Evolutionary conservation across 2,113 vertebrate species (phyloP).

Genomic region (Rattus norvegicus): DNA sequence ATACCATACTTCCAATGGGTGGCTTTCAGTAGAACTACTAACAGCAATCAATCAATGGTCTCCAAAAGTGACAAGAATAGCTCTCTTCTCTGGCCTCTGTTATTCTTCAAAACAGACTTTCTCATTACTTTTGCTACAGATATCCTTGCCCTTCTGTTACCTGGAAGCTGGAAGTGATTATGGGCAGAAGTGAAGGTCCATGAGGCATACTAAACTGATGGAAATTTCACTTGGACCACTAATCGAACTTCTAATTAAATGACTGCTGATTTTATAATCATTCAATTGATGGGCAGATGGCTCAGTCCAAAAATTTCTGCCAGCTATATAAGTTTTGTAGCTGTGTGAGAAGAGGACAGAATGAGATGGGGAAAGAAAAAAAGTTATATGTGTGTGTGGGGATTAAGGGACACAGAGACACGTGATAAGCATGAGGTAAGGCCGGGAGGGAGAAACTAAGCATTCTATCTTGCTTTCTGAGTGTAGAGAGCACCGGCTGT

Average conservation of each 20-base stretch:
- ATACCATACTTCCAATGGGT: background rate
- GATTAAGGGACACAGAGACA: background rate
- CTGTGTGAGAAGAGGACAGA: background rate
- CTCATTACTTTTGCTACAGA: constrained; percentile 47
- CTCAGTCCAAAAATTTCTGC: background rate
- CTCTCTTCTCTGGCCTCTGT: background rate
- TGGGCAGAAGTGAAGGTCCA: background rate
- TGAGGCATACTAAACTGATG: constrained; percentile 24
- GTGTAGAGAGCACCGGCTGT: background rate
- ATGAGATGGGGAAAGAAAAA: no score
- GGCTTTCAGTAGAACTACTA: background rate
- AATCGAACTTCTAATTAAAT: constrained; percentile 73
- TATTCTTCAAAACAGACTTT: background rate
- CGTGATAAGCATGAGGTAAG: background rate
- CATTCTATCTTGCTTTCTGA: no score
- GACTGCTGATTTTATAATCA: constrained; percentile 49
- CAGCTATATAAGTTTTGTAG: background rate
- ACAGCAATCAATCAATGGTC: background rate
- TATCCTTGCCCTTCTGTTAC: constrained; percentile 64
- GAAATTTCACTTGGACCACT: constrained; percentile 39
- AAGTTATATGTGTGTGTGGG: background rate
- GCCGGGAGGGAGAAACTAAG: background rate
- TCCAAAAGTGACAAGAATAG: background rate
- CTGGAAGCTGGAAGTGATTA: constrained; percentile 73
- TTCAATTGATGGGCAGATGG: constrained; percentile 39